Evolutionary conservation across 1,140 invertebrate species (phyloP), one percentile per base, ranked within the genome.

Genomic region (Triops cancriformis): DNA sequence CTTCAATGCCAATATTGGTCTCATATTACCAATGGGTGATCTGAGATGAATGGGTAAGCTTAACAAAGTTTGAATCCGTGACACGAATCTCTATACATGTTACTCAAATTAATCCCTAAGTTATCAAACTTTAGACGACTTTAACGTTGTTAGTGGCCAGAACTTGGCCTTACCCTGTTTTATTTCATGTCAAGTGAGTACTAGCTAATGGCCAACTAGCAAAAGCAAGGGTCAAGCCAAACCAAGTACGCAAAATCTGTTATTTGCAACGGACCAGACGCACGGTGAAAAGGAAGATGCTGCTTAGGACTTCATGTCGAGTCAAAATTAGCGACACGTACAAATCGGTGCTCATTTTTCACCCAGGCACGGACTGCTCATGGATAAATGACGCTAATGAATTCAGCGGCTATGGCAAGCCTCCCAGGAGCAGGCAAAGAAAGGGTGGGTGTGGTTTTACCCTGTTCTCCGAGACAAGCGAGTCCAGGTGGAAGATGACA

Each of bases 401-500:
- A 64, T 64, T 64, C 23, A 18, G 14, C 18, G 10, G 14, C 14
- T 12, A 64, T 5, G 5, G 51, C 18, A 14, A 64, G 51, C 51
- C 51, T 64, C 23, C 14, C 23, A 64, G 23, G 51, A 64, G 31
- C 31, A 2, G 23, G 14, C 9, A 64, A 64, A 64, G 51, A n/a
- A 64, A 64, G 51, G 23, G 18, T 64, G 51, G 51, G 51, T 64
- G n/a, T 23, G 51, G 18, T 37, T 37, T 23, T 64, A 64, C 51
- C 1, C 10, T 64, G 31, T 64, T 14, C 18, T 7, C 7, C 6
- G 51, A 64, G 51, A 64, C 51, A 23, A 64, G 51, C 51, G 14
- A 64, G 51, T 64, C 51, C 51, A 64, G 51, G 51, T 64, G 51
- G 51, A 64, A 64, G 51, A 64, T 64, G 51, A 64, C 51, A 64